These are phyloP conservation scores for Pluvialis apricaria DNA, from an alignment of 2,113 vertebrate genomes.

Conservation along the genomic window DNA sequence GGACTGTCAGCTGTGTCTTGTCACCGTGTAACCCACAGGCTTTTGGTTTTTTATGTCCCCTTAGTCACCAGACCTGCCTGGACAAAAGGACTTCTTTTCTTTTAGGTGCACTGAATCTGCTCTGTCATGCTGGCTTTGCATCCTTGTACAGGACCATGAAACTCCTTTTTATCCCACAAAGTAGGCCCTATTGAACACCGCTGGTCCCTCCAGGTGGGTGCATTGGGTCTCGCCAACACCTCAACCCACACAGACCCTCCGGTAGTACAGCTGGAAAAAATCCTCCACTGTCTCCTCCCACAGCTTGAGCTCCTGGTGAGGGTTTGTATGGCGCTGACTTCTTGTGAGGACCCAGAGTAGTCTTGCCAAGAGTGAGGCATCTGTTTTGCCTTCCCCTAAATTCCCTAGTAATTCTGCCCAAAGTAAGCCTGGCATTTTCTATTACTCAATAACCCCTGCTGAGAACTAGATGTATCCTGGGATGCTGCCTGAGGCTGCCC, in stretches of 20 bases:
- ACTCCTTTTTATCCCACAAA: background rate
- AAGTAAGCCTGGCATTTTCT: background rate
- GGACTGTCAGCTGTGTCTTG: background rate
- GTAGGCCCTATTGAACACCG: background rate
- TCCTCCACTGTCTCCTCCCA: accelerated
- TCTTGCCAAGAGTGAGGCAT: background rate
- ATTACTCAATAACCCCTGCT: background rate
- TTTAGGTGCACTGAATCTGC: background rate
- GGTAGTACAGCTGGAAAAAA: background rate
- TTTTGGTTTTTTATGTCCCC: background rate
- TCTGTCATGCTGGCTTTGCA: background rate
- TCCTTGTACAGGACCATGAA: background rate
- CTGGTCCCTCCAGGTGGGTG: background rate
- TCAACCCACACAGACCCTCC: background rate
- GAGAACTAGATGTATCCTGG: background rate
- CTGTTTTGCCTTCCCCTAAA: background rate
- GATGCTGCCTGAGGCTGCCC: background rate
- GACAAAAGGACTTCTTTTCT: background rate
- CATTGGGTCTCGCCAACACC: background rate
- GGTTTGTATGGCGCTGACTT: background rate
- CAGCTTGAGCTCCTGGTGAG: background rate
- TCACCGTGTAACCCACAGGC: background rate
- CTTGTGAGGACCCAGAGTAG: background rate
- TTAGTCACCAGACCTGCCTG: background rate
- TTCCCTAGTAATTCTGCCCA: background rate